Conservation (phyloP, 2,113 vertebrate genomes). For the Tursiops truncatus region DNA sequence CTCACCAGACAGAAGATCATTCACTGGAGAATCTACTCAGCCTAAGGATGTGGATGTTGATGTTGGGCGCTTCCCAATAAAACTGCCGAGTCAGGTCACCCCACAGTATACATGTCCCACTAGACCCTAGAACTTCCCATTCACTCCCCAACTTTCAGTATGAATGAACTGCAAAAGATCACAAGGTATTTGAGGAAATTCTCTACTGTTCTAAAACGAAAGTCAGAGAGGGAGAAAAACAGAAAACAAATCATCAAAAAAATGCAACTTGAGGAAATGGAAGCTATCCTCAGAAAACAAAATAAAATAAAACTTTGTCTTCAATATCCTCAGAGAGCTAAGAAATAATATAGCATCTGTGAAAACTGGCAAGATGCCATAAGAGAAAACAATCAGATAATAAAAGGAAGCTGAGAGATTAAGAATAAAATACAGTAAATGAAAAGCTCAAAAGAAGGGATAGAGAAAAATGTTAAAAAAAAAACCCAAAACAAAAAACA, state of each 20-base stretch:
- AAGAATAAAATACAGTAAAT: not conserved
- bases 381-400: not conserved
- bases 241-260: not conserved
- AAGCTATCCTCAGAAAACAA: not conserved
- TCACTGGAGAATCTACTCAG: not conserved
- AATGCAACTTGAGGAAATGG: not conserved
- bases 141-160: not conserved
- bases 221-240: not conserved
- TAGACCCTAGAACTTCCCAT: not conserved
- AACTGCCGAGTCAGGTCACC: not conserved
- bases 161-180: not conserved
- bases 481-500: not conserved
- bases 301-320: not conserved
- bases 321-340: not conserved
- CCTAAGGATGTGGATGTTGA: not conserved
- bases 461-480: not conserved
- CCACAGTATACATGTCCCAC: not conserved
- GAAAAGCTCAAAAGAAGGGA: not conserved
- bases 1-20: not conserved
- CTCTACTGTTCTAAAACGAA: not conserved
- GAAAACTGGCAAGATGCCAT: not conserved
- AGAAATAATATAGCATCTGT: constrained; percentile 22
- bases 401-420: not conserved
- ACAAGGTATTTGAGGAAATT: not conserved
- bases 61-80: not conserved